Evolutionary conservation across 1,140 invertebrate genomes (phyloP).

Genomic region (Helicoverpa armigera): DNA sequence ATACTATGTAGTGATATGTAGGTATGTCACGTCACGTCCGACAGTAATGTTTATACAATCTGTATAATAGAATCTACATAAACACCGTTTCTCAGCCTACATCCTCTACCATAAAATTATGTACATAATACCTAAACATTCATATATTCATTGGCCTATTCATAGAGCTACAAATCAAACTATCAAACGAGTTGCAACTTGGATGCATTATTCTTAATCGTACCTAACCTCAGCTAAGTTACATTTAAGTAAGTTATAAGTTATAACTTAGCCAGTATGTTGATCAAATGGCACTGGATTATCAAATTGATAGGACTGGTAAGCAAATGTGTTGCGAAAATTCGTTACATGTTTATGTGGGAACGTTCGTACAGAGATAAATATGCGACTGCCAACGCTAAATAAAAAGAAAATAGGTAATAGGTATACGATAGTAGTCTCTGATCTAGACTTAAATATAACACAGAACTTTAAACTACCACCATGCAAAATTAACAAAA

Average conservation of each 20-base stretch:
- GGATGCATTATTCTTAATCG: not conserved
- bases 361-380: not conserved
- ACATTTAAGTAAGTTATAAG: not conserved
- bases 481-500: no score
- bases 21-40: no score
- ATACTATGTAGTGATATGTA: no score
- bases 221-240: not conserved
- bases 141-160: constrained; percentile 5
- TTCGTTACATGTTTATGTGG: not conserved
- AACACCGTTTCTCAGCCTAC: not conserved
- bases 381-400: no score
- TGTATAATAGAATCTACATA: not conserved
- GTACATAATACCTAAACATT: not conserved
- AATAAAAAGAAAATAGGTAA: no score
- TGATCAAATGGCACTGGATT: constrained; percentile 6
- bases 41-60: no score
- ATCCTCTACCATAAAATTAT: not conserved
- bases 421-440: no score
- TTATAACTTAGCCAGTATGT: constrained; percentile 11
- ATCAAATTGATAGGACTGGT: constrained; percentile 7
- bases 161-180: not conserved
- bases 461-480: no score
- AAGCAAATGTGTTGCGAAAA: constrained; percentile 13
- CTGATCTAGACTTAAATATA: no score
- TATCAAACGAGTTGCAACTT: not conserved